These are phyloP conservation scores for Rhincodon typus DNA, from an alignment of 2,797 vertebrate species.

Conservation along the genomic window DNA sequence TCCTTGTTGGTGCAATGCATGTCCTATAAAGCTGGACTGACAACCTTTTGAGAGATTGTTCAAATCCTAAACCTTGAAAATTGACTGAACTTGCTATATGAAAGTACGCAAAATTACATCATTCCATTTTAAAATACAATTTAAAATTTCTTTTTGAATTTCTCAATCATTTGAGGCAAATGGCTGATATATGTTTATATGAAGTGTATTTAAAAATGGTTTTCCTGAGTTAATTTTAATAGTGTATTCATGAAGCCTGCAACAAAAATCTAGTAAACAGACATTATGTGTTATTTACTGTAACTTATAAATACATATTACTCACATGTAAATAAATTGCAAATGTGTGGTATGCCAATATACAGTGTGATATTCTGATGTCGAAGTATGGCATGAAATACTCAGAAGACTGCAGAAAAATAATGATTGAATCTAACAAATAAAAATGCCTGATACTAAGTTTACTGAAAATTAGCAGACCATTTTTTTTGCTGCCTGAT, in stretches of 20 bases:
- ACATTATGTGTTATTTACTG: too few species aligned
- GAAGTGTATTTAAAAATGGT: neutral
- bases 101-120: neutral
- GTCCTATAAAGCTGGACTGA: conserved; percentile 53
- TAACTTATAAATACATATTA: neutral
- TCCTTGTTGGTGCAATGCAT: conserved; percentile 54
- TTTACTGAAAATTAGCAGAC: neutral
- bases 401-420: neutral
- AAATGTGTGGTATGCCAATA: neutral
- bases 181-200: neutral
- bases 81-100: too few species aligned
- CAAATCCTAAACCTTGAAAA: neutral
- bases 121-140: neutral
- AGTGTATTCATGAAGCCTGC: neutral
- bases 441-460: neutral
- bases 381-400: neutral
- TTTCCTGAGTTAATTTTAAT: neutral
- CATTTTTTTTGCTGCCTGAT: neutral
- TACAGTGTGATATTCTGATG: neutral
- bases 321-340: neutral
- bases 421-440: neutral
- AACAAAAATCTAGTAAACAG: neutral
- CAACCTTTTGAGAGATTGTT: conserved; percentile 23
- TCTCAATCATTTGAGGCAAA: neutral
- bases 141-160: neutral